Evolutionary conservation across 2,797 vertebrate species (phyloP).

Genomic region (Siniperca undulata): DNA sequence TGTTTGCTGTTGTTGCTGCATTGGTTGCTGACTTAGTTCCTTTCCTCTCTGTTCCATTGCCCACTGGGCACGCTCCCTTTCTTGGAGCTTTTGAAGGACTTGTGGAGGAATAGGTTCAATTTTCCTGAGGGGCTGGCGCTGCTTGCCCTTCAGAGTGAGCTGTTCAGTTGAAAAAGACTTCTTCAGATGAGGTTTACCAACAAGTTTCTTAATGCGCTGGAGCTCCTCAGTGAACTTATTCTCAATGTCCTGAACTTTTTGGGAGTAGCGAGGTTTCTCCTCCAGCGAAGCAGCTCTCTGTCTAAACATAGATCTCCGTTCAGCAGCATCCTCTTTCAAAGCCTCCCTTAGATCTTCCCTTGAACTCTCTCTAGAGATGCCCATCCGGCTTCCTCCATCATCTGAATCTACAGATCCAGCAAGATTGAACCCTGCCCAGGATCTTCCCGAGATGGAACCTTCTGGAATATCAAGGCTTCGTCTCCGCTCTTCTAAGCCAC

Average conservation of each 20-base stretch:
- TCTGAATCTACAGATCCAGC: constrained; percentile 93
- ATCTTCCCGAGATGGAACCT: constrained; percentile 88
- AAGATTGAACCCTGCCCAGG: constrained; percentile 93
- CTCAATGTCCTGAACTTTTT: constrained; percentile 93
- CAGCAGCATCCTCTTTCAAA: constrained; percentile 88
- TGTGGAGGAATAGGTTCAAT: constrained; percentile 88
- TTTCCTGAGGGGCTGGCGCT: constrained; percentile 81
- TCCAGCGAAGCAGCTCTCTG: constrained; percentile 95
- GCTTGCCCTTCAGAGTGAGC: constrained; percentile 82
- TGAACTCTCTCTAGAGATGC: constrained; percentile 90
- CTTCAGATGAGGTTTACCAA: constrained; percentile 94
- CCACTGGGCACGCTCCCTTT: constrained; percentile 85
- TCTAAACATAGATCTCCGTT: constrained; percentile 90
- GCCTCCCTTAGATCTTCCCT: constrained; percentile 89
- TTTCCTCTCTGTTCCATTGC: constrained; percentile 80
- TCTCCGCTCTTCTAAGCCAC: constrained; percentile 92
- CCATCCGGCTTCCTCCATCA: constrained; percentile 86
- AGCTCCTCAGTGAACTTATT: constrained; percentile 96
- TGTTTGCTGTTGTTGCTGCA: constrained; percentile 60
- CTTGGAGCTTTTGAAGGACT: constrained; percentile 87
- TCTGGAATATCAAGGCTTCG: constrained; percentile 93
- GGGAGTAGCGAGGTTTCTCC: constrained; percentile 91
- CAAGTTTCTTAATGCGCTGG: constrained; percentile 93
- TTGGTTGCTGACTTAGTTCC: constrained; percentile 64
- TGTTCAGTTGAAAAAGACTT: constrained; percentile 92